Conservation (phyloP, 2,797 vertebrate species). For the Corythornis leucogaster region DNA sequence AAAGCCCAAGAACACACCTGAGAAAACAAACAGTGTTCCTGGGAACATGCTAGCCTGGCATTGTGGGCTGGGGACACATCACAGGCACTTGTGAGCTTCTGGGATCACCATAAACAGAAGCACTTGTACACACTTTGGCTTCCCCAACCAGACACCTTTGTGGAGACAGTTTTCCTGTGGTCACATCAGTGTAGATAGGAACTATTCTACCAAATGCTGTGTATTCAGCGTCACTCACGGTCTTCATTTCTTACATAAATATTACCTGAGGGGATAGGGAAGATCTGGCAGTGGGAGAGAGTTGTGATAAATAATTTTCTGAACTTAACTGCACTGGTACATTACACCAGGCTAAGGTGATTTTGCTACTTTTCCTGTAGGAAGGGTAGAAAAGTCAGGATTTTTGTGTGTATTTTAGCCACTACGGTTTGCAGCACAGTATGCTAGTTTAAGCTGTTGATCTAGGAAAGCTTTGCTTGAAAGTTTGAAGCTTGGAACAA, state of each 20-base stretch:
- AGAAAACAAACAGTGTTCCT: accelerated
- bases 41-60: accelerated
- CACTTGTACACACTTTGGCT: accelerated
- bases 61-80: neutral
- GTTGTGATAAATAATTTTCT: neutral
- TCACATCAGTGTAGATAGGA: neutral
- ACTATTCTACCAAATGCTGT: neutral
- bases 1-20: accelerated
- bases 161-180: neutral
- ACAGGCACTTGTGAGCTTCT: neutral
- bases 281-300: neutral
- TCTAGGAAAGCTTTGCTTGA: neutral
- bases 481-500: neutral
- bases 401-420: neutral
- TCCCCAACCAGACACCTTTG: neutral
- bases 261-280: neutral
- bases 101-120: neutral
- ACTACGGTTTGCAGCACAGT: neutral
- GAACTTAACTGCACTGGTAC: neutral
- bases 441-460: neutral
- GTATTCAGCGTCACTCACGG: neutral
- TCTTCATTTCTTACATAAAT: neutral
- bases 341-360: neutral
- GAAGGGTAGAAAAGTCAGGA: neutral
- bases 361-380: neutral